A percentile compares a stretch with the other conserved stretches of the same genome.
phyloP scores from a whole-genome alignment of 1,140 invertebrate species.

The Zaprionus taronus region DNA sequence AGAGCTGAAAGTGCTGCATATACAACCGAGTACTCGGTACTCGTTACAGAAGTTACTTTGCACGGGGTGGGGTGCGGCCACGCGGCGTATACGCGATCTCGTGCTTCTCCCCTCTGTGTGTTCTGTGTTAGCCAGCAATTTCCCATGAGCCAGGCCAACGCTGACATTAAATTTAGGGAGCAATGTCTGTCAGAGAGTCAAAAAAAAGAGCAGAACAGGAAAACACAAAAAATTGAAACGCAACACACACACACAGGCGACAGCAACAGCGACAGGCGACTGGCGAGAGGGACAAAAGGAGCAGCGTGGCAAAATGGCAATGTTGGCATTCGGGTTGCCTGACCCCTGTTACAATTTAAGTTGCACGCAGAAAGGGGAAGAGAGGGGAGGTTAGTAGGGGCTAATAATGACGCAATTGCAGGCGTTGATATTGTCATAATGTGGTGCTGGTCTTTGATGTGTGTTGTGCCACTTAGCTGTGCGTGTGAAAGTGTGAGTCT shows the following conservation, averaged over 20 bases:
- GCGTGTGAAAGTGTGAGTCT: constrained; percentile 12
- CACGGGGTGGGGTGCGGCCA: constrained; percentile 32
- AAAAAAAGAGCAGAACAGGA: constrained; percentile 5
- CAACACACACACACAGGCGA: constrained; percentile 35
- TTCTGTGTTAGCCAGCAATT: constrained; percentile 56
- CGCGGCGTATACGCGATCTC: constrained; percentile 66
- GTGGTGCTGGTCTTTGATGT: constrained; percentile 61
- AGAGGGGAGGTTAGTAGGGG: not conserved
- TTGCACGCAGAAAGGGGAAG: not conserved
- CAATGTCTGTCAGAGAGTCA: constrained; percentile 65
- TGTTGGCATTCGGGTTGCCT: constrained; percentile 53
- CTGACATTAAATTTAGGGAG: constrained; percentile 78
- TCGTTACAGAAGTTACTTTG: constrained; percentile 4
- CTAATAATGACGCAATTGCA: constrained; percentile 52
- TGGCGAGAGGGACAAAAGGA: constrained; percentile 17
- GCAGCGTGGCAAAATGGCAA: constrained; percentile 2
- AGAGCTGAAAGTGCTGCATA: constrained; percentile 77
- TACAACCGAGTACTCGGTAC: constrained; percentile 51
- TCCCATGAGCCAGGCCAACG: constrained; percentile 63
- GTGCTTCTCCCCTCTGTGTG: constrained; percentile 17
- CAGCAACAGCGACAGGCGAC: constrained; percentile 36
- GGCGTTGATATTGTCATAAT: constrained; percentile 70
- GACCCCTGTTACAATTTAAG: constrained; percentile 41
- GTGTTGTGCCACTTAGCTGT: constrained; percentile 39
- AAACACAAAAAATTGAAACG: constrained; percentile 53